Evolutionary conservation across 2,888 invertebrate genomes (phyloP).

Genomic region (Sericinus montela): DNA sequence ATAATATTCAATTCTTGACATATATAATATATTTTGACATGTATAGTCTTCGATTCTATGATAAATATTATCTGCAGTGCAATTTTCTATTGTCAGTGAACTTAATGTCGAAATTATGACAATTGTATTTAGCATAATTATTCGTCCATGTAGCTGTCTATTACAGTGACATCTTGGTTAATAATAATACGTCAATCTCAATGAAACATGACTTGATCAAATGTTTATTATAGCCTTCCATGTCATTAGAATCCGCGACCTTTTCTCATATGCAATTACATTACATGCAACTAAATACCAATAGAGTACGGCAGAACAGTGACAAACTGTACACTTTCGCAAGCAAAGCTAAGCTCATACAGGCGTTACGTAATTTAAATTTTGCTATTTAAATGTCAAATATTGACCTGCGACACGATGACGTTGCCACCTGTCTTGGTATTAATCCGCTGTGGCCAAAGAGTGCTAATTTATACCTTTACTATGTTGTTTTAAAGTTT

Average conservation of each 20-base stretch:
- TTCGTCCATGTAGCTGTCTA: too few relatives aligned
- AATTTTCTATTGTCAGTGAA: too few relatives aligned
- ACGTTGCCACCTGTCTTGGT: conserved; percentile 49
- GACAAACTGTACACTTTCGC: conserved; percentile 55
- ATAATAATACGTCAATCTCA: conserved; percentile 32
- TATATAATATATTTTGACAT: too few relatives aligned
- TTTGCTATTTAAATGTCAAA: conserved; percentile 65
- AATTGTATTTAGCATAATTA: too few relatives aligned
- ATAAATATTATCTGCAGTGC: too few relatives aligned
- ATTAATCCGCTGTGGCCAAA: conserved; percentile 15
- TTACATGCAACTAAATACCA: conserved; percentile 53
- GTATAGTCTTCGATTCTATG: too few relatives aligned
- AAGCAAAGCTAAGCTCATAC: conserved; percentile 30
- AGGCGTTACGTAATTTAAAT: conserved; percentile 51
- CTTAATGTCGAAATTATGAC: too few relatives aligned
- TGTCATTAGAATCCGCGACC: conserved; percentile 42
- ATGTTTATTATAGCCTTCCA: conserved; percentile 39
- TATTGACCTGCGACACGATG: conserved; percentile 63
- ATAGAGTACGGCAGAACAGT: conserved; percentile 33
- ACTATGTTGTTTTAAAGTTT: neutral
- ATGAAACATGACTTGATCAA: conserved; percentile 37
- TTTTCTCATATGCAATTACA: conserved; percentile 52
- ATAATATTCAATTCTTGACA: too few relatives aligned
- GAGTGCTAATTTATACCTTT: conserved; percentile 14
- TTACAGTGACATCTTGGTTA: conserved; percentile 22